Evolutionary conservation across 2,113 vertebrate species (phyloP).

Genomic region (Panurus biarmicus): DNA sequence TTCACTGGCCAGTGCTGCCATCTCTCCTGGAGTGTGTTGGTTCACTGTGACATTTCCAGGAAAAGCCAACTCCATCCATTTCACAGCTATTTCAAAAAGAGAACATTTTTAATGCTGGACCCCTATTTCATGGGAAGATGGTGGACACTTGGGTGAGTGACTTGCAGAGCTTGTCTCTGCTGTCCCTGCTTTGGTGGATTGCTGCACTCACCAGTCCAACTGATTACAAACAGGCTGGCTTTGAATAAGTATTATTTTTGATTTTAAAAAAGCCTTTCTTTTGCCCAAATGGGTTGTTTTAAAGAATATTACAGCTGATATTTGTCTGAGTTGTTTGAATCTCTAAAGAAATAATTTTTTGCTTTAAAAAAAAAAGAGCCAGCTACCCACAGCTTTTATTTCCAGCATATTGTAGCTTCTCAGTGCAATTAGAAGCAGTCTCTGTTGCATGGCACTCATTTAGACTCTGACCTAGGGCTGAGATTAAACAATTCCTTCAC

Average conservation of each 20-base stretch:
- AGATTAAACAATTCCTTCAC: background rate
- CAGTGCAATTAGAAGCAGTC: background rate
- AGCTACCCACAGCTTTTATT: conserved; percentile 4
- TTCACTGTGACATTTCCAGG: background rate
- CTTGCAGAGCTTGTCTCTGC: background rate
- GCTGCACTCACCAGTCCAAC: background rate
- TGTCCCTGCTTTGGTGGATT: background rate
- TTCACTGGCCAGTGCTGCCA: background rate
- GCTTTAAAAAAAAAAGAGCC: background rate
- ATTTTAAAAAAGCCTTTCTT: background rate
- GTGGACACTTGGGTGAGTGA: background rate
- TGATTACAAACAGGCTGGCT: background rate
- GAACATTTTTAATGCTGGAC: background rate
- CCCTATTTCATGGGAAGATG: fast-evolving
- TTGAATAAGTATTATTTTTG: background rate
- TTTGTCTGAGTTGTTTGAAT: background rate
- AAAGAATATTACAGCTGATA: background rate
- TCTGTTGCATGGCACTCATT: background rate
- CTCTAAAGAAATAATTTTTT: background rate
- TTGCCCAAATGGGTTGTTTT: background rate
- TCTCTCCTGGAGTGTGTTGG: background rate
- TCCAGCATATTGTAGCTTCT: background rate
- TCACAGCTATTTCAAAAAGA: background rate
- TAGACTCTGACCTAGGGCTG: conserved; percentile 2
- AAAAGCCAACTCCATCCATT: background rate